phyloP scores from a whole-genome alignment of 64 coral and sea anemone genomes.

The Actinia tenebrosa region DNA sequence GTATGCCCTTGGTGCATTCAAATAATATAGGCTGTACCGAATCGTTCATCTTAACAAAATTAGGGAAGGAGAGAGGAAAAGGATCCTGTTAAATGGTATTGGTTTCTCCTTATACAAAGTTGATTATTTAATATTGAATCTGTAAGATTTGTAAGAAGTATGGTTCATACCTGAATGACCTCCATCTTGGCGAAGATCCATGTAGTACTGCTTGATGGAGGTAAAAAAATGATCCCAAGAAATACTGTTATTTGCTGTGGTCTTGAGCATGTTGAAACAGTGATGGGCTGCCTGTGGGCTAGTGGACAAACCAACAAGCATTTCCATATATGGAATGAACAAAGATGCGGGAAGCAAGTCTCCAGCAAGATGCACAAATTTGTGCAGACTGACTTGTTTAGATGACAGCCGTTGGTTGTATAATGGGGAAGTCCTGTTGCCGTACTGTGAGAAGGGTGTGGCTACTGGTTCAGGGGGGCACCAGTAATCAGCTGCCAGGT shows the following conservation, averaged over 20 bases:
- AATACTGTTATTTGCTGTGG: conserved; percentile 62
- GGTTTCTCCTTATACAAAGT: too few relatives aligned
- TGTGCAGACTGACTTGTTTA: conserved; percentile 82
- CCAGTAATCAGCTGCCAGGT: conserved; percentile 83
- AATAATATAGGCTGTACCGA: too few relatives aligned
- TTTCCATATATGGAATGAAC: conserved; percentile 96
- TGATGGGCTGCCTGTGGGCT: conserved; percentile 86
- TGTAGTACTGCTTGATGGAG: conserved; percentile 90
- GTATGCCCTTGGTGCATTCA: too few relatives aligned
- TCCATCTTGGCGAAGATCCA: conserved; percentile 82
- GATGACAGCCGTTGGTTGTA: conserved; percentile 59
- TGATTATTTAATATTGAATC: too few relatives aligned
- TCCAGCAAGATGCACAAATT: conserved; percentile 90
- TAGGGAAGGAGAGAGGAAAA: too few relatives aligned
- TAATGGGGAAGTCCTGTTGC: conserved; percentile 39
- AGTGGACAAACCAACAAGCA: conserved; percentile 76
- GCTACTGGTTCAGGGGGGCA: conserved; percentile 52
- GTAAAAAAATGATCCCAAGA: conserved; percentile 99
- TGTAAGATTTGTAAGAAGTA: too few relatives aligned
- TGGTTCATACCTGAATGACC: conserved; percentile 45
- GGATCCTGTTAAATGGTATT: too few relatives aligned
- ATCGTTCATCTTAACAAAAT: too few relatives aligned
- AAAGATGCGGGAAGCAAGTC: conserved; percentile 77
- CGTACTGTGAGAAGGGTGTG: conserved; percentile 48
- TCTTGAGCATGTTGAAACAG: conserved; percentile 93